phyloP scores from a whole-genome alignment of 2,113 vertebrate species.

The Ovibos moschatus region DNA sequence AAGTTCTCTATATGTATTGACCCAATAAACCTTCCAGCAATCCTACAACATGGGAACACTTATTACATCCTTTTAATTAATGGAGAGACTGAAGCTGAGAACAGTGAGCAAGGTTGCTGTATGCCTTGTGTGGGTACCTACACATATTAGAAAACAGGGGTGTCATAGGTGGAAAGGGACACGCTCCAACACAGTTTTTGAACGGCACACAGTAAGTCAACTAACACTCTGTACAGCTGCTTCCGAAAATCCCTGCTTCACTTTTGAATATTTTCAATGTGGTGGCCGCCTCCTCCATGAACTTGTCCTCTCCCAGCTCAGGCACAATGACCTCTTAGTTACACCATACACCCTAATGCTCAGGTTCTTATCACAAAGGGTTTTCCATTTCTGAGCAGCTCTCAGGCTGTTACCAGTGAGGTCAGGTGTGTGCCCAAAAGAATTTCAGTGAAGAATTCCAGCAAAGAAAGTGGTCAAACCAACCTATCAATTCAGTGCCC shows the following conservation, averaged over 20 bases:
- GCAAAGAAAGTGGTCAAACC: background rate
- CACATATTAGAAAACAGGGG: background rate
- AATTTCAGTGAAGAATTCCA: background rate
- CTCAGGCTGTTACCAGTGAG: background rate
- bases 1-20: background rate
- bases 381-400: background rate
- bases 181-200: background rate
- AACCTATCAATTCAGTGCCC: background rate
- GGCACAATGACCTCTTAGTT: too few species aligned
- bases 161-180: background rate
- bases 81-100: background rate
- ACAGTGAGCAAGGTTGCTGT: background rate
- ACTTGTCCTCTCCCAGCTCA: background rate
- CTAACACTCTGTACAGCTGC: background rate
- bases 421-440: background rate
- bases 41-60: background rate
- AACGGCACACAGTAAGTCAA: background rate
- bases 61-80: background rate
- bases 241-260: background rate
- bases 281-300: background rate
- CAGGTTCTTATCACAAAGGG: background rate
- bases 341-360: background rate
- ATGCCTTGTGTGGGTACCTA: background rate
- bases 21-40: background rate
- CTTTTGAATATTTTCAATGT: background rate